phyloP scores from a whole-genome alignment of 1,140 invertebrate genomes.

The Zeugodacus cucurbitae region DNA sequence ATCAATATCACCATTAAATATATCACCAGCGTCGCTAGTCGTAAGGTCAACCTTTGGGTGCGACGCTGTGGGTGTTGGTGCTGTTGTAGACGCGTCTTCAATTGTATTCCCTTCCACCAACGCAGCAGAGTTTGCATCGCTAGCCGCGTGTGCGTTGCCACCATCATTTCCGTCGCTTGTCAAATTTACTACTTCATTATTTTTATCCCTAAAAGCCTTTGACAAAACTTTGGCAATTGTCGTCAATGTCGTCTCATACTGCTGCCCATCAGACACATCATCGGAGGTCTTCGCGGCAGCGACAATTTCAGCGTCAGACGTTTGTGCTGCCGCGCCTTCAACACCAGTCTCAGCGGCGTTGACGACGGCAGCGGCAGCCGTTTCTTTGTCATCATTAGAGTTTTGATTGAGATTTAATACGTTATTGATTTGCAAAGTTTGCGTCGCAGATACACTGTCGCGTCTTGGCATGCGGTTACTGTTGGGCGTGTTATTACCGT shows the following conservation, averaged over 20 bases:
- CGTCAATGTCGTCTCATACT: background rate
- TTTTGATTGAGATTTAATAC: slow-evolving; percentile 51
- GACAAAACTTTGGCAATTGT: slow-evolving; percentile 27
- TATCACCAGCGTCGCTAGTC: background rate
- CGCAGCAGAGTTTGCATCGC: background rate
- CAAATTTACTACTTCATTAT: slow-evolving; percentile 26
- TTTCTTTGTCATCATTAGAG: slow-evolving; percentile 37
- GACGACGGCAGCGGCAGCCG: background rate
- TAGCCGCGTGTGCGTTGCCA: background rate
- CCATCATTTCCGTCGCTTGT: background rate
- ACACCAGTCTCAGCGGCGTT: background rate
- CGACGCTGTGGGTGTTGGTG: background rate
- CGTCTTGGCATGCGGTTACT: background rate
- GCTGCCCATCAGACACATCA: background rate
- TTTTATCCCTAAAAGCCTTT: slow-evolving; percentile 38
- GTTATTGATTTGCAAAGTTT: slow-evolving; percentile 59
- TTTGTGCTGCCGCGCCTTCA: background rate
- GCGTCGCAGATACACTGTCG: slow-evolving; percentile 27
- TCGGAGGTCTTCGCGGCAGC: background rate
- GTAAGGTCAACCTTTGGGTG: background rate
- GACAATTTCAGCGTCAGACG: background rate
- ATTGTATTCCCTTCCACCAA: background rate
- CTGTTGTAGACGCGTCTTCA: background rate
- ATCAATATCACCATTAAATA: background rate
- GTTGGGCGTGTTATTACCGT: background rate